These are phyloP conservation scores for Microchirus variegatus DNA, from an alignment of 2,797 vertebrate species.

Conservation along the genomic window DNA sequence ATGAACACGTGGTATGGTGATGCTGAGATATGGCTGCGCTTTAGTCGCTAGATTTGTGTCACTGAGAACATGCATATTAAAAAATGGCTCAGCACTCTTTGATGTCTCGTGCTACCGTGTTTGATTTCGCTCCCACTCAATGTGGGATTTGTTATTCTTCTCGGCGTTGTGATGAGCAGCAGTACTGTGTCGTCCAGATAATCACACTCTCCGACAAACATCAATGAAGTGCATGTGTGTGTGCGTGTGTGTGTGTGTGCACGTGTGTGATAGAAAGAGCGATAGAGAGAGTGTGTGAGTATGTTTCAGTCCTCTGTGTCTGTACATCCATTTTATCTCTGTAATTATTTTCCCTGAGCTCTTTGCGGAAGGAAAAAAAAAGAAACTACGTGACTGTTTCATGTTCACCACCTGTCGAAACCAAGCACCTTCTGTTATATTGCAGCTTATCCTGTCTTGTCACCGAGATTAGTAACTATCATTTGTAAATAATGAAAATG, in stretches of 20 bases:
- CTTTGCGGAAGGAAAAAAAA: conserved; percentile 18
- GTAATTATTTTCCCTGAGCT: conserved; percentile 45
- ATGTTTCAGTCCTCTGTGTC: conserved; percentile 37
- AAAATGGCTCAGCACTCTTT: conserved; percentile 33
- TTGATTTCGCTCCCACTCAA: conserved; percentile 51
- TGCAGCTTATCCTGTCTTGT: conserved; percentile 8
- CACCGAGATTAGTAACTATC: conserved; percentile 15
- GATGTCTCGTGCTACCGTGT: conserved; percentile 44
- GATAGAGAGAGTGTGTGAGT: conserved; percentile 20
- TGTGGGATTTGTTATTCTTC: conserved; percentile 42
- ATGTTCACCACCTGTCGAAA: conserved; percentile 12
- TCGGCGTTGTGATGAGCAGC: conserved; percentile 57
- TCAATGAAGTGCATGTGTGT: conserved; percentile 37
- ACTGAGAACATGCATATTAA: conserved; percentile 18
- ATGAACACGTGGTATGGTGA: not conserved
- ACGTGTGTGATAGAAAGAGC: not conserved
- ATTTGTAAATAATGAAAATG: conserved; percentile 15
- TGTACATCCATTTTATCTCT: conserved; percentile 11
- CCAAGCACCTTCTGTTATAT: not conserved
- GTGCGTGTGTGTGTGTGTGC: not conserved
- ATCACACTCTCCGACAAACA: conserved; percentile 57
- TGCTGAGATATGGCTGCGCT: not conserved
- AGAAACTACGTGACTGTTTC: conserved; percentile 6
- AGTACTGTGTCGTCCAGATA: conserved; percentile 34
- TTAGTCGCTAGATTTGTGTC: conserved; percentile 11